Conservation (phyloP, 2,888 invertebrate genomes). For the Hyposoter dolosus region DNA sequence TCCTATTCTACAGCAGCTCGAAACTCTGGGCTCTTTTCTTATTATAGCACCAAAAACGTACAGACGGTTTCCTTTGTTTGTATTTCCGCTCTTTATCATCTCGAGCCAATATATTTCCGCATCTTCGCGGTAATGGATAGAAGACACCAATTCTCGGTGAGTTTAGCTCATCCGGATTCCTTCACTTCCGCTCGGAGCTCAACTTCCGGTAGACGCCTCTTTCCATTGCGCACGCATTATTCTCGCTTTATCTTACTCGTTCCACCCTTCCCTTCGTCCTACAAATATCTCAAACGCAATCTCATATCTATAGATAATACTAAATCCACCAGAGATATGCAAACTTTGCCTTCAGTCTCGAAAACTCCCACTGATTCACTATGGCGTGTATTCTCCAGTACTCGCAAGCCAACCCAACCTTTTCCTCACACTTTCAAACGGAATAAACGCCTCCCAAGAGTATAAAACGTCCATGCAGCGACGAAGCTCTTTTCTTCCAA, state of each 20-base stretch:
- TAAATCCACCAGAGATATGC: constrained; percentile 26
- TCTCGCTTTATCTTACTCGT: constrained; percentile 41
- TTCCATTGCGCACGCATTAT: constrained; percentile 52
- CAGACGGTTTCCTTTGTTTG: background rate
- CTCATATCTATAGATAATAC: constrained; percentile 2
- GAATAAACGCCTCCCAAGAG: constrained; percentile 57
- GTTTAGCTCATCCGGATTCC: constrained; percentile 37
- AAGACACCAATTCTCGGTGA: constrained; percentile 41
- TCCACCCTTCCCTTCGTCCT: background rate
- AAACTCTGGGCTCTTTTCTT: background rate
- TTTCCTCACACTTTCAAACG: constrained; percentile 30
- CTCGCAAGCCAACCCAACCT: constrained; percentile 13
- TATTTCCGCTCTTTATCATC: background rate
- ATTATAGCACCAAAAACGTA: background rate
- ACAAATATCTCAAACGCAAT: background rate
- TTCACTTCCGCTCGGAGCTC: constrained; percentile 36
- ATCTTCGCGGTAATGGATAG: constrained; percentile 33
- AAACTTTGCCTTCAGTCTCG: constrained; percentile 17
- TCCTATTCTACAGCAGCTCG: background rate
- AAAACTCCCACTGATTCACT: constrained; percentile 38
- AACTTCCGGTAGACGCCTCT: constrained; percentile 60
- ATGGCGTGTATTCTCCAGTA: constrained; percentile 15
- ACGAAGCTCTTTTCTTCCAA: constrained; percentile 35
- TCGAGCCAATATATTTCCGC: constrained; percentile 12
- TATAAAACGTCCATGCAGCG: constrained; percentile 15